Base-by-base conservation (phyloP, 2,113 vertebrate genomes). In the Notarius lentiginosus region DNA sequence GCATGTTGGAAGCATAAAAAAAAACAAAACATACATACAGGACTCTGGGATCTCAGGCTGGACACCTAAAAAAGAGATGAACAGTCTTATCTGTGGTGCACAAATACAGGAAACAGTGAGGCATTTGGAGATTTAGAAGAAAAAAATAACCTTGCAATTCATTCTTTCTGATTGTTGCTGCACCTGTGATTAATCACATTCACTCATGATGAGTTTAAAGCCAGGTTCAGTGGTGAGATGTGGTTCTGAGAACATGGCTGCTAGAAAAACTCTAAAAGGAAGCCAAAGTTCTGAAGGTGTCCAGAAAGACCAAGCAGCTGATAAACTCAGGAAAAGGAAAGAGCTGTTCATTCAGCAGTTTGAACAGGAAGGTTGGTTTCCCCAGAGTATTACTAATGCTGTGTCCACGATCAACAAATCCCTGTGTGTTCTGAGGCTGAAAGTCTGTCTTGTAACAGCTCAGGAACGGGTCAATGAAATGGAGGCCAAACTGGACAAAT, bases 341-440 rank as follows among this genome's bases (percentile, higher is more conserved):
- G 91, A 94, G 24, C 93, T 97, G 0, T 96, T 97, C 72, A 94
- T 96, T n/a, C 93, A 94, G 1, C 96, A 96, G 89, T 96, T 96
- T 87, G 93, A 96, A 75, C 95, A 96, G 82, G 95, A 96, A 91
- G 96, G 96, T 96, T 60, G 77, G 18, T 55, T 53, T 55, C 1
- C 15, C 2, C 15, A 11, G 18, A 6, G 7, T 47, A 14, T 15
- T 60, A 47, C 41, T 47, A 22, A 22, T 41, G 5, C 41, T 0
- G 1, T 41, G 18, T 20, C 41, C 53, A 1, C 24, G 2, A 5
- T 58, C 3, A 79, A 12, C 17, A 56, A 18, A 18, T 34, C 15
- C 7, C 2, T 58, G 53, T 20, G 27, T 15, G 15, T 55, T 3
- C 1, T 53, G 27, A n/a, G 0, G 1, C n/a, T 60, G 30, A 34